Conservation (phyloP, 2,888 invertebrate species). For the Pyralis farinalis region DNA sequence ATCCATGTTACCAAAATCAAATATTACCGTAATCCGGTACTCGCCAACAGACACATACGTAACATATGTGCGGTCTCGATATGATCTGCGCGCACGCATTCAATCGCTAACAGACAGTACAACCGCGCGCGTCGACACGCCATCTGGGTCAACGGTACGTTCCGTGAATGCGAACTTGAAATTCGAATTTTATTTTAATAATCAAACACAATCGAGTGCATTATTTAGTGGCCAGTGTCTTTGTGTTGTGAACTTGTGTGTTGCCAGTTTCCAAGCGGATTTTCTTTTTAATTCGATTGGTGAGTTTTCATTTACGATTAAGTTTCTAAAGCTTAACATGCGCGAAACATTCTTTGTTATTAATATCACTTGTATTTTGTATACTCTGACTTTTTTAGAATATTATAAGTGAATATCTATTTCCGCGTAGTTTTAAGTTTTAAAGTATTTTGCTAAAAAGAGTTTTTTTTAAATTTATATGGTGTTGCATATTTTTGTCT, state of each 20-base stretch:
- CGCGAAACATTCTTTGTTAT: background rate
- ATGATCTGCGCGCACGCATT: constrained; percentile 49
- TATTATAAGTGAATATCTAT: too few species aligned
- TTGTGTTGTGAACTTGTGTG: constrained; percentile 21
- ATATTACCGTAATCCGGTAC: constrained; percentile 60
- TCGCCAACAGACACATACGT: constrained; percentile 18
- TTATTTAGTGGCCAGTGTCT: constrained; percentile 6
- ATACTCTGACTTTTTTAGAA: too few species aligned
- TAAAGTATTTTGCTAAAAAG: too few species aligned
- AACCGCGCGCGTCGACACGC: constrained; percentile 43
- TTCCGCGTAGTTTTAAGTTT: too few species aligned
- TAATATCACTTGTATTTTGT: background rate
- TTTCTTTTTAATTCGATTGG: constrained; percentile 10
- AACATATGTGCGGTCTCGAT: constrained; percentile 37
- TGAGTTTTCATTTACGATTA: constrained; percentile 2
- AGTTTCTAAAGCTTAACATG: constrained; percentile 2
- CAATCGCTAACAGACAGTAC: constrained; percentile 45
- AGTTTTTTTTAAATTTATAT: too few species aligned
- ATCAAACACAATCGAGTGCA: constrained; percentile 2
- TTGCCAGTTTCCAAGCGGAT: constrained; percentile 20
- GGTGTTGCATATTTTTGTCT: too few species aligned
- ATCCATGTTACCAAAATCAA: constrained; percentile 35
- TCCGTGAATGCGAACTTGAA: constrained; percentile 39
- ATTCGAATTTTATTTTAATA: constrained; percentile 31
- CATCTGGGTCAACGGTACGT: constrained; percentile 36